These are phyloP conservation scores for Scopus umbretta DNA, from an alignment of 2,113 vertebrate genomes.

Conservation along the genomic window DNA sequence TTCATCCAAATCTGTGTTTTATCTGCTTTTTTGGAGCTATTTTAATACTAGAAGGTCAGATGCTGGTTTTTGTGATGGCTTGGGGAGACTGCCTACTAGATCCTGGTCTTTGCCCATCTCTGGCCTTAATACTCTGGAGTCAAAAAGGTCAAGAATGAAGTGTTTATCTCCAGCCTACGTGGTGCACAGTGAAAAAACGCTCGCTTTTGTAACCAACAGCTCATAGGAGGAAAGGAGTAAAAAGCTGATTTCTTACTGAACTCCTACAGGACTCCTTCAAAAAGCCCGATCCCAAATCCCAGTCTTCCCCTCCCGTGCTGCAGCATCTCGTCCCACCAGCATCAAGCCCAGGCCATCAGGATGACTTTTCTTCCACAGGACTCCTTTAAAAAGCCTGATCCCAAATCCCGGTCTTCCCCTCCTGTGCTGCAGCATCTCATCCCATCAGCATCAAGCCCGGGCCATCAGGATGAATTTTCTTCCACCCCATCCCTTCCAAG, in stretches of 20 bases:
- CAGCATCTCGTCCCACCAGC: neutral
- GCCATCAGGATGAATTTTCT: neutral
- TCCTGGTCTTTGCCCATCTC: neutral
- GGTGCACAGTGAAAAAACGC: neutral
- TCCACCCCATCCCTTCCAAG: neutral
- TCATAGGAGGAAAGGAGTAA: neutral
- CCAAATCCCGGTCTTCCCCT: too few species aligned
- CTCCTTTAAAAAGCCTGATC: too few species aligned
- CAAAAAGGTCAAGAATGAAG: neutral
- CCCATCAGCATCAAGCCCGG: neutral
- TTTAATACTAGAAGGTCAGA: too few species aligned
- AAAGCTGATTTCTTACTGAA: neutral
- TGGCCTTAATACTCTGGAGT: neutral
- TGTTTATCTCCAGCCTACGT: accelerated
- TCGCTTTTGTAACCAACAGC: neutral
- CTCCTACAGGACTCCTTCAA: neutral
- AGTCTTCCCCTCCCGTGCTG: too few species aligned
- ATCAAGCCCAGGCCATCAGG: neutral
- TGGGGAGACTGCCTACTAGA: neutral
- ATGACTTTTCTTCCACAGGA: neutral
- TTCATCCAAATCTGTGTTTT: neutral
- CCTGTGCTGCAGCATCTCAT: too few species aligned
- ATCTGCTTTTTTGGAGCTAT: neutral
- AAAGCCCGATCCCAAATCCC: neutral
- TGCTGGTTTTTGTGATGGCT: neutral